These are phyloP conservation scores for Gallinago stenura DNA, from an alignment of 2,797 vertebrate genomes.

Conservation along the genomic window DNA sequence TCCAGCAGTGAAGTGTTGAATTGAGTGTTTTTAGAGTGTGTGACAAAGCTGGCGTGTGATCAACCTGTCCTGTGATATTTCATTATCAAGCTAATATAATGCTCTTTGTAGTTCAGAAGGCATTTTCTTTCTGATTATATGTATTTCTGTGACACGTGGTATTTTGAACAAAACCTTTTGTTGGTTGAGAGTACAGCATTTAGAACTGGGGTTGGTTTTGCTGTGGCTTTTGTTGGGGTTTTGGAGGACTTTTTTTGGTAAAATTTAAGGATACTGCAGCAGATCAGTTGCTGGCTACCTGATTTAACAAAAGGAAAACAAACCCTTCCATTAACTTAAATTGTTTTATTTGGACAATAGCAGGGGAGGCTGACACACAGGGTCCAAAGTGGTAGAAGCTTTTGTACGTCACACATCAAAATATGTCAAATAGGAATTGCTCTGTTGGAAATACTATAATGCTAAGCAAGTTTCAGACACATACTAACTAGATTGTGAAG, in stretches of 20 bases:
- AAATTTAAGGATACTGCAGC: neutral
- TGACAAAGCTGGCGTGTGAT: neutral
- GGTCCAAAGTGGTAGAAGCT: neutral
- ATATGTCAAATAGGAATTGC: neutral
- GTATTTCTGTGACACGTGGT: neutral
- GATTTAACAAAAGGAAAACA: neutral
- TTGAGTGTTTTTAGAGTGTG: neutral
- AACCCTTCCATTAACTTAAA: neutral
- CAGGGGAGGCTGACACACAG: neutral
- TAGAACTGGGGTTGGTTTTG: neutral
- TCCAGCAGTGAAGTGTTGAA: neutral
- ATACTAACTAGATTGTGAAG: neutral
- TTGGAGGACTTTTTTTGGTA: neutral
- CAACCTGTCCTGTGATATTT: neutral
- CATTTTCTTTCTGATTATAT: neutral
- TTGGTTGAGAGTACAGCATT: neutral
- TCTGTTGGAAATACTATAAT: neutral
- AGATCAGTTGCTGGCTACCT: neutral
- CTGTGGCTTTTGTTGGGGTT: rapidly evolving
- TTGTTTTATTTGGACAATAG: neutral
- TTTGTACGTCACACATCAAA: neutral
- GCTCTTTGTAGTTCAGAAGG: neutral
- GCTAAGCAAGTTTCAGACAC: neutral
- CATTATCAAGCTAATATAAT: neutral
- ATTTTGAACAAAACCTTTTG: neutral